Evolutionary conservation across 2,113 vertebrate genomes (phyloP).

Genomic region (Alethe diademata): DNA sequence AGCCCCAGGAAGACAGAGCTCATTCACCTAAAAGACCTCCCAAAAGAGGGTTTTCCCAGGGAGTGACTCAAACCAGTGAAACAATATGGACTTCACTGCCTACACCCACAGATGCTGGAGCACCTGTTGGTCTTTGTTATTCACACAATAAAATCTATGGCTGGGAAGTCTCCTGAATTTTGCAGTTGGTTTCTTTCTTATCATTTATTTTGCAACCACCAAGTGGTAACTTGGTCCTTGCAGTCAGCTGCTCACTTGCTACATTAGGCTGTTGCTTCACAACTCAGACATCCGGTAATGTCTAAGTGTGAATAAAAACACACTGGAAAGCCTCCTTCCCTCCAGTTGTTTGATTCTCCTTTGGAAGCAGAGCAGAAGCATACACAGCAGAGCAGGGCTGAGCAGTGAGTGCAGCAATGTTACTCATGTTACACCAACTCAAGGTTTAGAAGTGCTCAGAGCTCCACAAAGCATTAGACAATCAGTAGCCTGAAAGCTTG

Average conservation of each 20-base stretch:
- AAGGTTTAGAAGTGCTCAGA: not conserved
- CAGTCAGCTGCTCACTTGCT: not conserved
- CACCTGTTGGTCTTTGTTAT: not conserved
- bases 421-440: not conserved
- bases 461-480: not conserved
- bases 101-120: not conserved
- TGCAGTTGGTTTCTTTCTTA: not conserved
- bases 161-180: not conserved
- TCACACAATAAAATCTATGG: not conserved
- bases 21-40: not conserved
- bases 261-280: not conserved
- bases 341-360: not conserved
- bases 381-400: not conserved
- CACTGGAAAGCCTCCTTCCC: not conserved
- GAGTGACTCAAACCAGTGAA: not conserved
- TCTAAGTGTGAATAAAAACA: not conserved
- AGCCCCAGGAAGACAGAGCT: not conserved
- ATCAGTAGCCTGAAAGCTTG: not conserved
- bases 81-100: not conserved
- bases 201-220: not conserved
- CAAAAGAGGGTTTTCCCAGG: not conserved
- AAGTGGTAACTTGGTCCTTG: not conserved
- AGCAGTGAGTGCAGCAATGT: not conserved
- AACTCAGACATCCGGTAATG: not conserved
- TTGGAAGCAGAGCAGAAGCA: not conserved